These are phyloP conservation scores for Spea hammondii DNA, from an alignment of 2,797 vertebrate species.

Conservation along the genomic window DNA sequence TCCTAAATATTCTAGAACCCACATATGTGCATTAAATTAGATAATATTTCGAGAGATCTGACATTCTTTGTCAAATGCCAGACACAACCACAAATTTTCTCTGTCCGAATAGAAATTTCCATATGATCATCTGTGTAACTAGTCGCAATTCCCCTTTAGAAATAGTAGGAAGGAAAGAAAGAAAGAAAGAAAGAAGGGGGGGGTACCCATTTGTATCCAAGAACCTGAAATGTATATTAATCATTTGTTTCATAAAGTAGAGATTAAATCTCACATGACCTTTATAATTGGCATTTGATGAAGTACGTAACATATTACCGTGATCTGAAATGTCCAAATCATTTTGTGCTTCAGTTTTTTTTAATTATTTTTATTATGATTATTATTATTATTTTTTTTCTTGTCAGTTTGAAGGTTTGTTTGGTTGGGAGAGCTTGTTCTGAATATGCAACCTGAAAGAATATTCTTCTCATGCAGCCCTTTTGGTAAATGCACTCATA, in stretches of 20 bases:
- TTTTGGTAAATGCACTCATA: slow-evolving; percentile 13
- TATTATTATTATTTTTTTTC: slow-evolving; percentile 9
- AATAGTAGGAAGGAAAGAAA: neutral
- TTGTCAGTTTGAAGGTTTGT: slow-evolving; percentile 33
- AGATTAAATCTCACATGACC: slow-evolving; percentile 17
- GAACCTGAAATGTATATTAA: slow-evolving; percentile 11
- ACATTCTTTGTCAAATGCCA: slow-evolving; percentile 1
- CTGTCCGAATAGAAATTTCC: neutral
- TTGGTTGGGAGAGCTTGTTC: slow-evolving; percentile 15
- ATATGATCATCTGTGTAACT: neutral
- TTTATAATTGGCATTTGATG: slow-evolving; percentile 2
- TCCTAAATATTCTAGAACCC: neutral
- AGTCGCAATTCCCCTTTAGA: slow-evolving; percentile 2
- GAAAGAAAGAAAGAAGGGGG: no score
- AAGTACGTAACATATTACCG: slow-evolving; percentile 19
- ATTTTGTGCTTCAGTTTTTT: neutral
- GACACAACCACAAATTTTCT: slow-evolving; percentile 7
- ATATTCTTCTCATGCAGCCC: slow-evolving; percentile 14
- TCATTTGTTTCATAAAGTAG: slow-evolving; percentile 29
- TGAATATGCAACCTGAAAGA: slow-evolving; percentile 7
- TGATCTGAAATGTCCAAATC: slow-evolving; percentile 23
- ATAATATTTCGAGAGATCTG: neutral
- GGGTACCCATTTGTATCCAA: neutral
- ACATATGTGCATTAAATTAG: neutral
- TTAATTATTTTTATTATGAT: slow-evolving; percentile 18